Evolutionary conservation across 2,797 vertebrate species (phyloP), one percentile per base, ranked within the genome.

Genomic region (Mionectes olivaceus): DNA sequence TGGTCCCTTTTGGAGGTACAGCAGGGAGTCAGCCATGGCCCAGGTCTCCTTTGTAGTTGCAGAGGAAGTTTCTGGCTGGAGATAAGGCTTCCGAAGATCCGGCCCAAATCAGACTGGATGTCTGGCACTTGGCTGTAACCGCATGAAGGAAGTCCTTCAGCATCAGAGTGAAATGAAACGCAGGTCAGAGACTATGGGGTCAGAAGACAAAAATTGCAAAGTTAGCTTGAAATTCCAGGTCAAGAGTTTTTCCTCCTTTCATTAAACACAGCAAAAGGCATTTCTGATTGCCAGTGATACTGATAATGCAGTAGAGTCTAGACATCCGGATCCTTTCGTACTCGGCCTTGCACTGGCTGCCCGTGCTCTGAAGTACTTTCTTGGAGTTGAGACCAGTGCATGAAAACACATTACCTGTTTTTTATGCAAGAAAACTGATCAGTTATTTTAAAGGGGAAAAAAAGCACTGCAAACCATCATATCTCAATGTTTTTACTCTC

Each of bases 61-160:
- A 87, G 78, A 92, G 94, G 95, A 95, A 95, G 68, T 92, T 87
- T 64, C 94, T 90, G 93, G 84, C 92, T 89, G 78, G 57, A 96
- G 93, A 96, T 93, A 90, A 96, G 81, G 71, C 69, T 83, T 74
- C 84, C 23, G 60, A 73, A 85, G 90, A 87, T 94, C 90, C 57
- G 64, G 89, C 56, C 86, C 60, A 3, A 35, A 21, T 94, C 84
- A 83, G 78, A 41, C 86, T 83, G 68, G 8, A 13, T 57, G 80
- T 95, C 93, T 96, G 90, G 87, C 49, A 2, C 78, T 47, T 0
- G 5, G 52, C 78, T 71, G 44, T 23, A 30, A 39, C 59, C 0
- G 1, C 0, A 0, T 0, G 35, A 1, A 92, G 93, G 88, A 94
- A 94, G 81, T 87, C 75, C 74, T 92, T 82, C 28, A 18, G 89